Base-by-base conservation (phyloP, 2,797 vertebrate genomes). In the Labroides dimidiatus region DNA sequence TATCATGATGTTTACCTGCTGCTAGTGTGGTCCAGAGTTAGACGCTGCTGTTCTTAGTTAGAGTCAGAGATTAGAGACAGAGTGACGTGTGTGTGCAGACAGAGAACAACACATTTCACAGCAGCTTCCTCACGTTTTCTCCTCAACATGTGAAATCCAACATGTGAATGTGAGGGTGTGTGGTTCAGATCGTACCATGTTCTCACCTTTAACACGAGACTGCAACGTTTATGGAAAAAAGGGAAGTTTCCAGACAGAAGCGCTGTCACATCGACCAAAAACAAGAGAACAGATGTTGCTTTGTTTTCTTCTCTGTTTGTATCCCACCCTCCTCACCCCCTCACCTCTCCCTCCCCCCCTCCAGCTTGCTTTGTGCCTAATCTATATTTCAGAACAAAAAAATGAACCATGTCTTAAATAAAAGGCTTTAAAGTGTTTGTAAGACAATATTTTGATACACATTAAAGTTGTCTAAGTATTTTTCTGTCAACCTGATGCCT, bases 391-490 rank as follows among this genome's bases (percentile, higher is more conserved):
- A 68, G 77, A 92, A 87, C 76, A 75, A 75, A 80, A 74, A 81
- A 80, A 83, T 24, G 7, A 85, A 85, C 75, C 48, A 82, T 85
- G 80, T 92, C 78, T 73, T 74, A 78, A 86, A 75, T 56, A 55
- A 77, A 85, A 81, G 69, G 80, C 83, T 89, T 89, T 91, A 81
- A 84, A 80, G 81, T 89, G 88, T 91, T 93, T 93, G 86, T 92
- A 90, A 89, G 90, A 91, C 90, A 92, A 92, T 95, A 93, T 94
- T 95, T 95, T 94, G 92, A 94, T 94, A 94, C 85, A 89, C 93
- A 95, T 94, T 94, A 95, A 95, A 95, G 80, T 91, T 91, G 88
- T 93, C 79, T 89, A 90, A 91, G 82, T 93, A 91, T 93, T 93
- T 93, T 93, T 91, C 84, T 93, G 87, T 89, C 89, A 88, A 64